Percentiles rank a stretch among this genome's conserved stretches.
Evolutionary conservation across 2,113 vertebrate genomes (phyloP).

Genomic region (Epinephelus moara): DNA sequence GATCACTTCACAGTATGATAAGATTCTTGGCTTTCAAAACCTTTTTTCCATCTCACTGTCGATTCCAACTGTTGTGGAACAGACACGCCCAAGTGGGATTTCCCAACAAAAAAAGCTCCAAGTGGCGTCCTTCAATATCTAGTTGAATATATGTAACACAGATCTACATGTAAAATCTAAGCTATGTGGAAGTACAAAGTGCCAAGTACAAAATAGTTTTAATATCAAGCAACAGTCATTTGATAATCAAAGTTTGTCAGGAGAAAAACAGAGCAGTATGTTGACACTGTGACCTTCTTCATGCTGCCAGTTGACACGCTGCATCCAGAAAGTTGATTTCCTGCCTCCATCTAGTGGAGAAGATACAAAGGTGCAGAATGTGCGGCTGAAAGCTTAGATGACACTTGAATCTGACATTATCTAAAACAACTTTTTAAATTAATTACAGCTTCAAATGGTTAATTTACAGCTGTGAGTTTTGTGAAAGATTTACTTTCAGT

Average conservation of each 20-base stretch:
- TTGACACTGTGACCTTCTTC: not conserved
- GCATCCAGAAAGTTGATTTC: slow-evolving; percentile 7
- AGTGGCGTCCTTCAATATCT: not conserved
- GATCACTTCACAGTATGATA: slow-evolving; percentile 38
- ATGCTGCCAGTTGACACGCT: not conserved
- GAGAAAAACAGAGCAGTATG: slow-evolving; percentile 2
- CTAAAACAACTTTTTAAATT: not conserved
- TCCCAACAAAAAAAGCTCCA: slow-evolving; percentile 7
- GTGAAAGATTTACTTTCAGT: not conserved
- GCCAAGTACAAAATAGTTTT: not conserved
- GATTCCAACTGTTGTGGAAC: slow-evolving; percentile 36
- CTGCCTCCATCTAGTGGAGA: slow-evolving; percentile 66
- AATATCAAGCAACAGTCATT: not conserved
- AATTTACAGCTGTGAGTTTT: not conserved
- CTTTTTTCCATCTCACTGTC: slow-evolving; percentile 56
- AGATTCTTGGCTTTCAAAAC: slow-evolving; percentile 11
- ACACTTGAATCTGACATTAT: not conserved
- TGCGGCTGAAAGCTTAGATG: too few species aligned
- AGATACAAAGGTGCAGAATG: not conserved
- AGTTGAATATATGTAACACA: not conserved
- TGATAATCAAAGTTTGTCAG: not conserved
- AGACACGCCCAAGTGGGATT: slow-evolving; percentile 8
- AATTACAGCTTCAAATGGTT: not conserved
- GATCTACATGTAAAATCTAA: not conserved
- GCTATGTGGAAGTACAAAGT: not conserved